phyloP scores from a whole-genome alignment of 2,888 invertebrate species.

The Eupsilia transversa region DNA sequence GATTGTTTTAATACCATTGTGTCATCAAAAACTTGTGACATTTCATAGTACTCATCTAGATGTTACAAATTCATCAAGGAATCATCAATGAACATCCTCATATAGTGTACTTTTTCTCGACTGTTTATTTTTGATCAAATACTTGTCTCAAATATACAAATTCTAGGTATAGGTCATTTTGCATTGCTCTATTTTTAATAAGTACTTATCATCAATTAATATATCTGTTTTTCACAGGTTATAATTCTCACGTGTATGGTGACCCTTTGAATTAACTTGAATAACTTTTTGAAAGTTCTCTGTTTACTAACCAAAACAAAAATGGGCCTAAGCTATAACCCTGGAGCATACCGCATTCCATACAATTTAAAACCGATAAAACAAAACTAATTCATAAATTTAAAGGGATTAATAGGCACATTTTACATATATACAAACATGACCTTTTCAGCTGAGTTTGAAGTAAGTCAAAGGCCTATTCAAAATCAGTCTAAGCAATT shows the following conservation, averaged over 20 bases:
- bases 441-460: not conserved
- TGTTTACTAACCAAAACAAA: not conserved
- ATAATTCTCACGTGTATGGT: not conserved
- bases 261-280: not conserved
- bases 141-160: not conserved
- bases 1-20: not conserved
- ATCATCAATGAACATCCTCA: not conserved
- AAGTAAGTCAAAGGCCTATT: not conserved
- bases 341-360: not conserved
- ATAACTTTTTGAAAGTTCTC: too few species aligned
- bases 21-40: not conserved
- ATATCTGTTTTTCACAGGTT: not conserved
- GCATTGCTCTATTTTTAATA: not conserved
- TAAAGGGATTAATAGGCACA: not conserved
- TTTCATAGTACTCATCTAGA: not conserved
- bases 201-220: not conserved
- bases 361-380: not conserved
- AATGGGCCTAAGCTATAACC: not conserved
- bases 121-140: not conserved
- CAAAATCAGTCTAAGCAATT: not conserved
- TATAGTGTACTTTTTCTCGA: not conserved
- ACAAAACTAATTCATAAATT: not conserved
- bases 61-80: not conserved
- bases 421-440: not conserved
- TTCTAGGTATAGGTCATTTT: not conserved